A percentile compares a stretch with the other conserved stretches of the same genome.
Conservation (phyloP, 92 coral and sea anemone species). For the Heliopora coerulea region DNA sequence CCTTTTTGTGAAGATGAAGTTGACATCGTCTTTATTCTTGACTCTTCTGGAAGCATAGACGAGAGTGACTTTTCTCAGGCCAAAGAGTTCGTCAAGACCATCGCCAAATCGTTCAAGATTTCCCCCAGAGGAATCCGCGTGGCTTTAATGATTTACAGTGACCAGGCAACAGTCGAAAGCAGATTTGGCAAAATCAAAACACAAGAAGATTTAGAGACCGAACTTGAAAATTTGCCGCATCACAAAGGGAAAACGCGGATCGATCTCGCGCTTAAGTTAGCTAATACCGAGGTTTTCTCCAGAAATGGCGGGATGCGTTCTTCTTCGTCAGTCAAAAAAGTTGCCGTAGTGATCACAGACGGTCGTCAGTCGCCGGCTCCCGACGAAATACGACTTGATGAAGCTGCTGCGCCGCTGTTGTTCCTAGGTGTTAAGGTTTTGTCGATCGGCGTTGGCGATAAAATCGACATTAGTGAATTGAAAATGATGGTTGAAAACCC, state of each 20-base stretch:
- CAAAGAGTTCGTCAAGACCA: conserved; percentile 71
- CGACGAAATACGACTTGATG: conserved; percentile 49
- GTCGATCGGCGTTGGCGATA: conserved; percentile 69
- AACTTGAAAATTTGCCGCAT: conserved; percentile 59
- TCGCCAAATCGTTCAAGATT: conserved; percentile 62
- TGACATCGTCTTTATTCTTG: conserved; percentile 77
- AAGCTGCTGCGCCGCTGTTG: conserved; percentile 59
- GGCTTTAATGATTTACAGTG: conserved; percentile 69
- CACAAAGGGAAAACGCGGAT: too few relatives aligned
- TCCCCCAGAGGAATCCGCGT: conserved; percentile 55
- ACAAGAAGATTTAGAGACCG: conserved; percentile 45
- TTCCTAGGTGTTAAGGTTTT: conserved; percentile 62
- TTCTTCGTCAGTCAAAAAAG: conserved; percentile 48
- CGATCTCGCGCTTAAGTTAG: conserved; percentile 70
- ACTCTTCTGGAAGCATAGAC: conserved; percentile 81
- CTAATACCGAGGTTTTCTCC: conserved; percentile 59
- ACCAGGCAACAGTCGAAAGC: conserved; percentile 46
- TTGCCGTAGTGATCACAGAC: conserved; percentile 75
- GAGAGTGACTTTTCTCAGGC: conserved; percentile 62
- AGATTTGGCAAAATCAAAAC: conserved; percentile 19
- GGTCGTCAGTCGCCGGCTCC: conserved; percentile 78
- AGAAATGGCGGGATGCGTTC: conserved; percentile 62
- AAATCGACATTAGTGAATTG: conserved; percentile 65
- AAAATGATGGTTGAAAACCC: conserved; percentile 59
- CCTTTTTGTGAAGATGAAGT: conserved; percentile 47